Conservation (phyloP, 2,888 invertebrate genomes). For the Pseudanteris insignis region DNA sequence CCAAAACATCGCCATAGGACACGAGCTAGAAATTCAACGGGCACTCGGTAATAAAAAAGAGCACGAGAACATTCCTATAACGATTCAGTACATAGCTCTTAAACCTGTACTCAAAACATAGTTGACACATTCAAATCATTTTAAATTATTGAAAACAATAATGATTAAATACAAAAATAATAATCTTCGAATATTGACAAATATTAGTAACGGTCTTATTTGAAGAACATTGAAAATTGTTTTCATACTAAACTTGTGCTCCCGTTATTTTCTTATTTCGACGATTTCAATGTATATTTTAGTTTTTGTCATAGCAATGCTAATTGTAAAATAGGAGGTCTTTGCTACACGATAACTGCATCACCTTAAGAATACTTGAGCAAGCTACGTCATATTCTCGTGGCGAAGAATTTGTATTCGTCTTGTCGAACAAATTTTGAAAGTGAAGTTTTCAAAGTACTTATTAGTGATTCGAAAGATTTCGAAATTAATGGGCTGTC, state of each 20-base stretch:
- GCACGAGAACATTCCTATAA: too few species aligned
- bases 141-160: too few species aligned
- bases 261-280: slow-evolving; percentile 21
- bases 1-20: too few species aligned
- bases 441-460: slow-evolving; percentile 11
- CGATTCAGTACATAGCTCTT: too few species aligned
- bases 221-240: not conserved
- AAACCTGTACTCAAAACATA: too few species aligned
- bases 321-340: slow-evolving; percentile 10
- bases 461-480: slow-evolving; percentile 10
- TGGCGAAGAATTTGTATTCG: slow-evolving; percentile 13
- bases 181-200: too few species aligned
- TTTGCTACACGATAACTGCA: slow-evolving; percentile 1
- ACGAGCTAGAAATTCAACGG: too few species aligned
- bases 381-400: slow-evolving; percentile 11
- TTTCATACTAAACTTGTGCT: slow-evolving; percentile 11
- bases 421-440: slow-evolving; percentile 5
- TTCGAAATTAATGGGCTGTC: slow-evolving; percentile 10
- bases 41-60: too few species aligned
- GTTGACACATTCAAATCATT: too few species aligned
- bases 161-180: too few species aligned
- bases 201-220: too few species aligned
- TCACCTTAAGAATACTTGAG: slow-evolving; percentile 5
- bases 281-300: slow-evolving; percentile 20
- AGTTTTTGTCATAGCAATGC: slow-evolving; percentile 11